Conservation (phyloP, 2,888 invertebrate genomes). For the Erannis defoliaria region DNA sequence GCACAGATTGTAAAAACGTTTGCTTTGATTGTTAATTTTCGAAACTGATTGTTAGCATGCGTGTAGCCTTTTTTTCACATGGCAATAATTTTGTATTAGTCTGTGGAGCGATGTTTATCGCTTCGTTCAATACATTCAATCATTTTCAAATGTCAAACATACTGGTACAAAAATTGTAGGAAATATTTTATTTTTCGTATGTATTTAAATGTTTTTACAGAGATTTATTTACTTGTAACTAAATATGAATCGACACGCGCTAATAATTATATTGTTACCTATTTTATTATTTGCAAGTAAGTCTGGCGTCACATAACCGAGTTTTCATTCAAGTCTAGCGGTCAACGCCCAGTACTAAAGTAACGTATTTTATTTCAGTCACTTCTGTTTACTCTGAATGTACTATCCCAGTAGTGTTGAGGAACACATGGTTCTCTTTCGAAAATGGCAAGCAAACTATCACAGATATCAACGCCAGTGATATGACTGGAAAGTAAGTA, state of each 20-base stretch:
- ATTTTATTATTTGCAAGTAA: slow-evolving; percentile 55
- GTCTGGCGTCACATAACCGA: slow-evolving; percentile 35
- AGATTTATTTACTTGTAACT: slow-evolving; percentile 19
- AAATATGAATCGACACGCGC: slow-evolving; percentile 52
- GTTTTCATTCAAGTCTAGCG: slow-evolving; percentile 43
- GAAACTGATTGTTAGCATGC: not conserved
- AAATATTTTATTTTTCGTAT: not conserved
- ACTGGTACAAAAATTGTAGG: not conserved
- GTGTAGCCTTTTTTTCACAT: not conserved
- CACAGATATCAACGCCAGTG: slow-evolving; percentile 93
- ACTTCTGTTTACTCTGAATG: slow-evolving; percentile 82
- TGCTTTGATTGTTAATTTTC: not conserved
- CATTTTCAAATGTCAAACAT: slow-evolving; percentile 1
- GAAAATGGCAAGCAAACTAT: slow-evolving; percentile 94
- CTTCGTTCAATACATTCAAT: not conserved
- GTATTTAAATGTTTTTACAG: slow-evolving; percentile 42
- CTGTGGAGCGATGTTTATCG: not conserved
- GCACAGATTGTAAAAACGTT: not conserved
- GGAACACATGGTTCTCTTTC: slow-evolving; percentile 97
- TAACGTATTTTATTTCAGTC: slow-evolving; percentile 57
- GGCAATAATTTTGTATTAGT: not conserved
- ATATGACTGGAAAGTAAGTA: slow-evolving; percentile 89
- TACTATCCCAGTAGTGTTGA: slow-evolving; percentile 91
- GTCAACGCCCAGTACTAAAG: slow-evolving; percentile 70
- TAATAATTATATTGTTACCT: slow-evolving; percentile 46